Percentiles rank a stretch among this genome's conserved stretches.
phyloP scores from a whole-genome alignment of 2,797 vertebrate species.

The Hippoglossus hippoglossus region DNA sequence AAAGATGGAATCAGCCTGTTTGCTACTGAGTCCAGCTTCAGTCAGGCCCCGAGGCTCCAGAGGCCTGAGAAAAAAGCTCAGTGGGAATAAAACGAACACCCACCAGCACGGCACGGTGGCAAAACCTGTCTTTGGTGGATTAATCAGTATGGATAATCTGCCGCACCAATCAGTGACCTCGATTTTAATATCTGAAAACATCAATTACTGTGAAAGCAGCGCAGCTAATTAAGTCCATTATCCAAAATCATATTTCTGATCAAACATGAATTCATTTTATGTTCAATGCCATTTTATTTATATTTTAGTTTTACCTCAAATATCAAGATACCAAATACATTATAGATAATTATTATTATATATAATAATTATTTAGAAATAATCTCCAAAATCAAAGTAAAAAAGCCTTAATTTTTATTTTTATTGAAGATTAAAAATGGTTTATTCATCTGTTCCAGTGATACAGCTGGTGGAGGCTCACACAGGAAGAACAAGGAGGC shows the following conservation, averaged over 20 bases:
- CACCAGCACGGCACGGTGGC: constrained; percentile 25
- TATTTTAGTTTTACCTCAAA: background rate
- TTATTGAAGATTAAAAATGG: constrained; percentile 9
- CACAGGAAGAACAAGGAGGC: constrained; percentile 34
- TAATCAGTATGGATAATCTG: background rate
- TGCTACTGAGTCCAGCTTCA: constrained; percentile 52
- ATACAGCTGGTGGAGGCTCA: constrained; percentile 27
- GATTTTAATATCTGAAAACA: background rate
- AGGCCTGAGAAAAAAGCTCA: constrained; percentile 30
- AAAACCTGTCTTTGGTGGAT: constrained; percentile 14
- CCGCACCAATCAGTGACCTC: constrained; percentile 6
- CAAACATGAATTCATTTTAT: background rate
- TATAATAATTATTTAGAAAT: background rate
- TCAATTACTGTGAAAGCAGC: background rate
- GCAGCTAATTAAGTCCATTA: too few species aligned
- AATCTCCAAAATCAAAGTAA: background rate
- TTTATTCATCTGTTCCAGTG: constrained; percentile 34
- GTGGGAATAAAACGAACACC: constrained; percentile 16
- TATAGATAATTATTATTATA: too few species aligned
- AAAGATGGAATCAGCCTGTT: constrained; percentile 57
- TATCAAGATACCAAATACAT: constrained; percentile 1
- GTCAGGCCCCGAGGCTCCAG: constrained; percentile 37
- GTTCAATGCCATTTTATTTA: constrained; percentile 3
- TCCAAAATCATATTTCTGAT: background rate
- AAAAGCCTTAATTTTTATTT: background rate